These are phyloP conservation scores for Lophotis ruficrista DNA, from an alignment of 2,113 vertebrate species.

Conservation along the genomic window DNA sequence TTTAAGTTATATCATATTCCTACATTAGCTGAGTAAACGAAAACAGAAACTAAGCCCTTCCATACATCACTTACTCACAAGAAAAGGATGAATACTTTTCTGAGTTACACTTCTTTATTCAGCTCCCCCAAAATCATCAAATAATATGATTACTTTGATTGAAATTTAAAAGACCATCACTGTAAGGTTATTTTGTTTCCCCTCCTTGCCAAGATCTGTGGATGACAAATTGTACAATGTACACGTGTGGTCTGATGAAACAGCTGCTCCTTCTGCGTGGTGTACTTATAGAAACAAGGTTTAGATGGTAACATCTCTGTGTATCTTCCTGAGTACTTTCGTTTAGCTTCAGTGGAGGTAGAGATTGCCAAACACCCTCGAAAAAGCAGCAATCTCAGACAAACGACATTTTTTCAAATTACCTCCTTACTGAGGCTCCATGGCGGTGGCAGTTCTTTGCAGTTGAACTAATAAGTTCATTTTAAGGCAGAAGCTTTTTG, in stretches of 20 bases:
- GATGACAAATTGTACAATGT: background rate
- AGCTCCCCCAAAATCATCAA: background rate
- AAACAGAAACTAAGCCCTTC: background rate
- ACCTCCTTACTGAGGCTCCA: background rate
- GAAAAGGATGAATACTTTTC: background rate
- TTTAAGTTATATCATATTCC: background rate
- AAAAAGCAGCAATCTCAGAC: background rate
- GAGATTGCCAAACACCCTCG: background rate
- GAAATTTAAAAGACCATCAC: background rate
- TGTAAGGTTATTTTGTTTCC: background rate
- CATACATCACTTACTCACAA: background rate
- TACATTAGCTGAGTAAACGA: background rate
- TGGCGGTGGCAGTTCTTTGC: background rate
- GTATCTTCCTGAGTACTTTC: background rate
- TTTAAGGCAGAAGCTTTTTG: background rate
- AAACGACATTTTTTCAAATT: background rate
- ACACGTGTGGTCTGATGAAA: background rate
- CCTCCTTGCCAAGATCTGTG: background rate
- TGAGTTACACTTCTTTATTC: background rate
- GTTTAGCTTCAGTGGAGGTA: background rate
- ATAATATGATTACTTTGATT: background rate
- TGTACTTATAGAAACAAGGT: background rate
- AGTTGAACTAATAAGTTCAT: background rate
- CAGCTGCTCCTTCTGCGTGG: background rate
- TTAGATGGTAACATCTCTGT: background rate